phyloP scores from a whole-genome alignment of 2,888 invertebrate species.

The Hydrotaea cyrtoneurina region DNA sequence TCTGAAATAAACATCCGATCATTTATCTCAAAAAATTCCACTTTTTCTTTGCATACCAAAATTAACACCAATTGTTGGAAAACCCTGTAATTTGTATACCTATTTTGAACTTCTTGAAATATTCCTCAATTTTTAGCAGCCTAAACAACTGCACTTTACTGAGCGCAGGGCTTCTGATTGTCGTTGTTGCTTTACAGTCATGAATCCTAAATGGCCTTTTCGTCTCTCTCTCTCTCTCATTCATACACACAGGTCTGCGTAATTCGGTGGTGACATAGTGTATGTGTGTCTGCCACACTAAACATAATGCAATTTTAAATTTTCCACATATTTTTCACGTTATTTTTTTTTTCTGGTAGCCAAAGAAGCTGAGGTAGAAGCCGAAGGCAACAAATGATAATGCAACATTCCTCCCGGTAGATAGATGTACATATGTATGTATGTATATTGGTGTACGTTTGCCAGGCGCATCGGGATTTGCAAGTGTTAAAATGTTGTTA shows the following conservation, averaged over 20 bases:
- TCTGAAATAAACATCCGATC: too few relatives aligned
- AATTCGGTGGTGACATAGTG: constrained; percentile 6
- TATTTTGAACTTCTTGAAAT: too few relatives aligned
- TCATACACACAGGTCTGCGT: neutral
- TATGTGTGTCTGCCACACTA: neutral
- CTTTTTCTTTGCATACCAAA: too few relatives aligned
- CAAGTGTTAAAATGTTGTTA: constrained; percentile 33
- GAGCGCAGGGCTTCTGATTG: neutral
- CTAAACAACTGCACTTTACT: too few relatives aligned
- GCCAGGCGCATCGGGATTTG: constrained; percentile 9
- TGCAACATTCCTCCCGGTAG: neutral
- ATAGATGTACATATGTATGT: neutral
- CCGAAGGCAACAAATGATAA: neutral
- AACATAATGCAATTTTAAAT: constrained; percentile 21
- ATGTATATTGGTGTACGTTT: neutral
- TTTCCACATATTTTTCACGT: neutral
- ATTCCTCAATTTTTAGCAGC: too few relatives aligned
- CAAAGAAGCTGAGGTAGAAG: neutral
- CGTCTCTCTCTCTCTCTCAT: too few relatives aligned
- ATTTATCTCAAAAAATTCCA: too few relatives aligned
- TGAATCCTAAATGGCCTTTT: neutral
- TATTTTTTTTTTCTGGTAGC: too few relatives aligned
- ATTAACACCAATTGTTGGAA: too few relatives aligned
- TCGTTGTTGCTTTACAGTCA: neutral
- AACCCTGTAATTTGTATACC: too few relatives aligned